Conservation (phyloP, 2,797 vertebrate species). For the Phoeniculus purpureus region DNA sequence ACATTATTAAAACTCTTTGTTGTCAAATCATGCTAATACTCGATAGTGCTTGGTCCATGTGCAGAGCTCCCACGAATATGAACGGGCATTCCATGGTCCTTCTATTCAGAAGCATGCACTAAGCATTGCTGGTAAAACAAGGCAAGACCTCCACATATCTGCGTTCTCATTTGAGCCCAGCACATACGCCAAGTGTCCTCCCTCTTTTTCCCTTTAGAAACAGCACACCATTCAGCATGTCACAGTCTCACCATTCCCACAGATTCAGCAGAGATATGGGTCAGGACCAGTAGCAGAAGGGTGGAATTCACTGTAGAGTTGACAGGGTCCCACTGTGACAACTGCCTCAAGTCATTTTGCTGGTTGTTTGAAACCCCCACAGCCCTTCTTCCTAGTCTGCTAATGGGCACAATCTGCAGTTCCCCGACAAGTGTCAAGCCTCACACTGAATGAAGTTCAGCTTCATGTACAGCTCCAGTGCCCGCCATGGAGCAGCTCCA, state of each 20-base stretch:
- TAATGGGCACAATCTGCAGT: constrained; percentile 8
- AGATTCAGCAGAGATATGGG: constrained; percentile 25
- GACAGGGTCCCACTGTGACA: background rate
- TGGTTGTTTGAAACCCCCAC: background rate
- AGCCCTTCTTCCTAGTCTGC: background rate
- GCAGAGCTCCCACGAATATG: background rate
- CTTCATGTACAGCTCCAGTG: background rate
- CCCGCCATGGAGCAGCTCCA: background rate
- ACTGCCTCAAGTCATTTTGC: constrained; percentile 3
- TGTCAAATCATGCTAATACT: constrained; percentile 27
- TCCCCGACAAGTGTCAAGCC: constrained; percentile 11
- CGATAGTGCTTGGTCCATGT: background rate
- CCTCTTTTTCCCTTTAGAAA: constrained; percentile 21
- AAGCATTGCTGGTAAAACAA: constrained; percentile 24
- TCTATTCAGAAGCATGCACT: background rate
- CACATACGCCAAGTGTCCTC: background rate
- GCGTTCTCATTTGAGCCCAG: background rate
- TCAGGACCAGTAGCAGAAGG: background rate
- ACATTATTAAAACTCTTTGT: constrained; percentile 26
- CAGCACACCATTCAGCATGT: constrained; percentile 42
- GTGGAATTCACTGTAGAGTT: constrained; percentile 3
- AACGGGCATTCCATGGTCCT: background rate
- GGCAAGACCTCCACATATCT: constrained; percentile 27
- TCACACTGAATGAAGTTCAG: background rate
- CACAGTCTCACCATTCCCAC: constrained; percentile 45